A percentile compares a stretch with the other conserved stretches of the same genome.
phyloP scores from a whole-genome alignment of 1,140 invertebrate species.

The Cryptotermes secundus region DNA sequence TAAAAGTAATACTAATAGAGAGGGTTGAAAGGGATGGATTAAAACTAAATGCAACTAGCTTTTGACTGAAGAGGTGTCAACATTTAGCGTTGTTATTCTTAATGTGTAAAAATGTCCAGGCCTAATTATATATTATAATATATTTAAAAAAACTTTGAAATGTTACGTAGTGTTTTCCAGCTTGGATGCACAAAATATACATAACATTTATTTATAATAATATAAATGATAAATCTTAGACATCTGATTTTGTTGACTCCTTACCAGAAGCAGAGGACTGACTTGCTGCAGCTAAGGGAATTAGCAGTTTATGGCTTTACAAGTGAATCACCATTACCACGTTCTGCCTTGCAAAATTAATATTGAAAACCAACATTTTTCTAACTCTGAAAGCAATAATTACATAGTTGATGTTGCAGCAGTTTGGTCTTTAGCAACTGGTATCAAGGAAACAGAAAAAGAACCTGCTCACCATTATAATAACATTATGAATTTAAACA shows the following conservation, averaged over 20 bases:
- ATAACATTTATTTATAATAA: conserved; percentile 36
- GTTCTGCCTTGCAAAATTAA: conserved; percentile 34
- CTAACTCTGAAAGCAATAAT: conserved; percentile 37
- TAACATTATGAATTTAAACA: conserved; percentile 34
- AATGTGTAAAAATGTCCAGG: conserved; percentile 40
- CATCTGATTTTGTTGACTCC: conserved; percentile 34
- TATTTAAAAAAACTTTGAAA: conserved; percentile 38
- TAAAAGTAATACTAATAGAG: conserved; percentile 9
- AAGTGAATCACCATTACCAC: conserved; percentile 21
- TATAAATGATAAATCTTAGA: conserved; percentile 32
- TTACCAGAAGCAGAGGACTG: conserved; percentile 26
- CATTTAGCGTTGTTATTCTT: conserved; percentile 42
- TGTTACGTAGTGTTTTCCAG: conserved; percentile 32
- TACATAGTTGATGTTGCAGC: conserved; percentile 31
- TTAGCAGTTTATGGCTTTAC: conserved; percentile 20
- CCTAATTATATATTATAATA: conserved; percentile 42
- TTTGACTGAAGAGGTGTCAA: conserved; percentile 42
- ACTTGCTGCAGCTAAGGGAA: conserved; percentile 26
- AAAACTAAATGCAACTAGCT: conserved; percentile 39
- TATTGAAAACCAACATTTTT: conserved; percentile 21
- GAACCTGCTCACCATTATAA: conserved; percentile 37
- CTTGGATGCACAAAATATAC: conserved; percentile 26
- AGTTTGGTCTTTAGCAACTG: conserved; percentile 32
- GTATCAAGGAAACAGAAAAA: conserved; percentile 35
- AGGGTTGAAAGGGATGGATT: background rate